Base-by-base conservation (phyloP, 2,888 invertebrate genomes). In the Drosophila ezoana region DNA sequence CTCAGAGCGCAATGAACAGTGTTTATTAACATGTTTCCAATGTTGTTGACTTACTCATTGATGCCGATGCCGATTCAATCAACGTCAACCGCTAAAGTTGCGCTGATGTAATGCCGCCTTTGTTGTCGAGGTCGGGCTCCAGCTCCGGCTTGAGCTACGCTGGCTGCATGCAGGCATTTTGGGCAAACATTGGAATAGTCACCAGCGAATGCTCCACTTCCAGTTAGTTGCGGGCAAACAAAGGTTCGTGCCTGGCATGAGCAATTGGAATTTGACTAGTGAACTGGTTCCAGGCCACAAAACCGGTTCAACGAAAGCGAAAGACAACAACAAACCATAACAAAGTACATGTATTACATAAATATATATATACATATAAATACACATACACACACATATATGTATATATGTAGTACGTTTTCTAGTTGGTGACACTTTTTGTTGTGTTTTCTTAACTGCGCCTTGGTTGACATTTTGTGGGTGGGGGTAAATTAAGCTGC, bases 91-190 rank as follows among this genome's bases (percentile, higher is more conserved):
- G 53, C 66, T 41, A 45, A 49, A 61, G 62, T 69, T 54, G 37
- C 44, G 81, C 87, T 87, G 79, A 82, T 87, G 82, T 82, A 87
- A 82, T 67, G 73, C 70, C 79, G 72, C 76, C 79, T 67, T 65
- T 87, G 79, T 78, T 84, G 81, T 78, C 87, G 68, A 81, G 75
- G 85, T 81, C 87, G 74, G 52, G 57, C 54, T 44, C 16, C 38
- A 40, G 44, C 41, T 57, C 6, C 41, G 53, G 60, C 32, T 51
- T 9, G 38, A 47, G 33, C 13, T 44, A 3, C 41, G 37, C 14
- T 32, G 20, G 37, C 28, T 63, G 62, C 48, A 56, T 60, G 52
- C 38, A 44, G n/a, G 56, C 44, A 48, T 11, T 73, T 73, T 61
- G 32, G 37, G 35, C 32, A 68, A 69, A 70, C 52, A 71, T 64